These are phyloP conservation scores for Xyrauchen texanus DNA, from an alignment of 2,113 vertebrate genomes.

Conservation along the genomic window DNA sequence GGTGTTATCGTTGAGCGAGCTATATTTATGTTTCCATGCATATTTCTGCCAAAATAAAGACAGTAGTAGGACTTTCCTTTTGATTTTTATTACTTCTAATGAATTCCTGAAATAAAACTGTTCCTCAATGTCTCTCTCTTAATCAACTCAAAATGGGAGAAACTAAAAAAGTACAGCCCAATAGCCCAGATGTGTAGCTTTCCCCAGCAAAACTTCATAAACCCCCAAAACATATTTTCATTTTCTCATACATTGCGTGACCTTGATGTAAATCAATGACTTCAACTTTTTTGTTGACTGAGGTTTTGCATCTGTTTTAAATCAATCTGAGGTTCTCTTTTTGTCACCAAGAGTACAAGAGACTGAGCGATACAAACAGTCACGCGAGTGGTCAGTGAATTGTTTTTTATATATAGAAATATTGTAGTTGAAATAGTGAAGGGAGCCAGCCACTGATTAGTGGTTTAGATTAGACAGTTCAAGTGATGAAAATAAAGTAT, in stretches of 20 bases:
- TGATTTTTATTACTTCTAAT: slow-evolving; percentile 34
- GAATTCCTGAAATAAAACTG: neutral
- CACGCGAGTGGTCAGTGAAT: slow-evolving; percentile 20
- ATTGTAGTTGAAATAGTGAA: neutral
- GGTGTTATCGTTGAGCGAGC: slow-evolving; percentile 11
- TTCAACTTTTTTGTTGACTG: slow-evolving; percentile 18
- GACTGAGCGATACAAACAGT: slow-evolving; percentile 15
- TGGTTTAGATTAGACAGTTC: slow-evolving; percentile 19
- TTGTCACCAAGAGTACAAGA: slow-evolving; percentile 3
- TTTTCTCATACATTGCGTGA: neutral
- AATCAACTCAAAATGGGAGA: neutral
- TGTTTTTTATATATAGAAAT: neutral
- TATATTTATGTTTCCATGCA: slow-evolving; percentile 30
- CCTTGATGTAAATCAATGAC: slow-evolving; percentile 25
- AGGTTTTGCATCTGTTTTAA: slow-evolving; percentile 18
- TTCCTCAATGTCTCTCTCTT: too few species aligned
- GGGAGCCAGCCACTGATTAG: slow-evolving; percentile 7
- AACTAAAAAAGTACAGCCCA: neutral
- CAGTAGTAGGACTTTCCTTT: slow-evolving; percentile 9
- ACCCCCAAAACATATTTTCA: slow-evolving; percentile 16
- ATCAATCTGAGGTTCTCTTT: neutral
- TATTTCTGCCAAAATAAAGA: slow-evolving; percentile 42
- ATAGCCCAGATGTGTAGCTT: neutral
- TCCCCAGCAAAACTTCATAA: neutral
- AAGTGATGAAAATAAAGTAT: too few species aligned